A percentile compares a stretch with the other conserved stretches of the same genome.
Evolutionary conservation across 2,113 vertebrate species (phyloP).

Genomic region (Nestor notabilis): DNA sequence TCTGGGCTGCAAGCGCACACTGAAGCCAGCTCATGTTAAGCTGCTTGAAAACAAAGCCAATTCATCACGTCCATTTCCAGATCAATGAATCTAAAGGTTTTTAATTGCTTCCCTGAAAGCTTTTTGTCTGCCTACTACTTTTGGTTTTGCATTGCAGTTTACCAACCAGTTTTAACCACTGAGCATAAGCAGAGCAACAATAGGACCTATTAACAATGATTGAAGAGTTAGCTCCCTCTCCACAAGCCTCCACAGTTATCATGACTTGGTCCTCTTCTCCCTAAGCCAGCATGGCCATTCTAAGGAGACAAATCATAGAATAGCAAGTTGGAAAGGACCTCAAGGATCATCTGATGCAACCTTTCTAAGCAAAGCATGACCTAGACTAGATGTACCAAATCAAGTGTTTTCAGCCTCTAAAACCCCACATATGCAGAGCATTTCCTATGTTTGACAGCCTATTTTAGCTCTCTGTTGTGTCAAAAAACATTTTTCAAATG

Average conservation of each 20-base stretch:
- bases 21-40: no score
- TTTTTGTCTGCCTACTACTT: not conserved
- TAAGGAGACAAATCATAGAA: not conserved
- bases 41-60: not conserved
- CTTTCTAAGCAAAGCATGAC: not conserved
- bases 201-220: not conserved
- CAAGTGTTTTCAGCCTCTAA: not conserved
- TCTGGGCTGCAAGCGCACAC: no score
- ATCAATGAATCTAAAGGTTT: not conserved
- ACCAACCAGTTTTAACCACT: not conserved
- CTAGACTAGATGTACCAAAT: not conserved
- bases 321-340: not conserved
- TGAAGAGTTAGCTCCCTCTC: not conserved
- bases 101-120: not conserved
- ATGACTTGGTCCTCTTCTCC: not conserved
- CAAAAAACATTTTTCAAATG: not conserved
- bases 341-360: not conserved
- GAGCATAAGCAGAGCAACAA: not conserved
- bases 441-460: not conserved
- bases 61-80: not conserved
- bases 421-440: rapidly evolving
- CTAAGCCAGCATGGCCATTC: rapidly evolving
- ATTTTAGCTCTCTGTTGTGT: not conserved
- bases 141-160: not conserved
- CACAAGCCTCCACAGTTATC: not conserved